These are phyloP conservation scores for Acronicta alni DNA, from an alignment of 2,888 invertebrate species.

Conservation along the genomic window DNA sequence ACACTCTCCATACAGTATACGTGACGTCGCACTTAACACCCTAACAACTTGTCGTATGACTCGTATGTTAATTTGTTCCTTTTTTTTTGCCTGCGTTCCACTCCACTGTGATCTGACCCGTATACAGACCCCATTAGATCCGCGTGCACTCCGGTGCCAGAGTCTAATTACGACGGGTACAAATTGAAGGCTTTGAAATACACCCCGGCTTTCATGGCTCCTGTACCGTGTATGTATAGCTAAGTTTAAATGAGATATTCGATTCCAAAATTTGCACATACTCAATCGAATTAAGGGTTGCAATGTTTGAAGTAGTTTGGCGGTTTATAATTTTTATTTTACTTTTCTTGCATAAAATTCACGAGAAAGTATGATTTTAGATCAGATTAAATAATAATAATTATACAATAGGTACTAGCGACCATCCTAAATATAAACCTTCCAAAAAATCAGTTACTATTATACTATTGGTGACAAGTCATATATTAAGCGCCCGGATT, in stretches of 20 bases:
- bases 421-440: too few relatives aligned
- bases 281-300: conserved; percentile 40
- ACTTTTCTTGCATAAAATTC: too few relatives aligned
- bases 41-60: conserved; percentile 19
- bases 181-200: conserved; percentile 78
- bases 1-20: conserved; percentile 18
- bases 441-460: too few relatives aligned
- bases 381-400: too few relatives aligned
- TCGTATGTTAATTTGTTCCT: conserved; percentile 45
- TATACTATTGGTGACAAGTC: too few relatives aligned
- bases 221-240: conserved; percentile 47
- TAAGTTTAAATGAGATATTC: conserved; percentile 62
- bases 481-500: too few relatives aligned
- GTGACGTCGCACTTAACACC: conserved; percentile 24
- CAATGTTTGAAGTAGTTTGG: conserved; percentile 10
- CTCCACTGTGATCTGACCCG: conserved; percentile 55
- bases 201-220: conserved; percentile 61
- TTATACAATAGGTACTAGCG: too few relatives aligned
- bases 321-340: too few relatives aligned
- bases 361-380: too few relatives aligned
- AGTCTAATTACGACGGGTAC: conserved; percentile 74
- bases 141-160: conserved; percentile 58
- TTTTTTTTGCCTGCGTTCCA: conserved; percentile 41
- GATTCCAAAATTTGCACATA: conserved; percentile 50
- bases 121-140: conserved; percentile 58